Evolutionary conservation across 1,140 invertebrate genomes (phyloP).

Genomic region (Drosophila sp.): DNA sequence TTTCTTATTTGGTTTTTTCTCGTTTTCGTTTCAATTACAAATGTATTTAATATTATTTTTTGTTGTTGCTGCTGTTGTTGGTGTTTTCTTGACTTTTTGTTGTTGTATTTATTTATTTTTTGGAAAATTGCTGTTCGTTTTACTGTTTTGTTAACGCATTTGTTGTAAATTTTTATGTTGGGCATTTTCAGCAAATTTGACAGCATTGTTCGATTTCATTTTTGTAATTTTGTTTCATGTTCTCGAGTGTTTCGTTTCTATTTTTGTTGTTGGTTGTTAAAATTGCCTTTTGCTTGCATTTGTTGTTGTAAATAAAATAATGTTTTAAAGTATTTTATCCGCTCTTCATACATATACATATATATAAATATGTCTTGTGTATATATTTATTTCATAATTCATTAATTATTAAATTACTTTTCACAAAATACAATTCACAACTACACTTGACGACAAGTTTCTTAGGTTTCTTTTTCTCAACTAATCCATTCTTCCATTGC

Average conservation of each 20-base stretch:
- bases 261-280: conserved; percentile 32
- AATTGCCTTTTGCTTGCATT: conserved; percentile 51
- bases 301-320: conserved; percentile 72
- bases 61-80: conserved; percentile 43
- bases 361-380: conserved; percentile 64
- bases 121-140: conserved; percentile 6
- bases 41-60: conserved; percentile 80
- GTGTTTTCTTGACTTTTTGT: conserved; percentile 46
- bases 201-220: conserved; percentile 46
- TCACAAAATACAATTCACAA: conserved; percentile 83
- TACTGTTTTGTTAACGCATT: conserved; percentile 57
- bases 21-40: conserved; percentile 65
- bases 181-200: conserved; percentile 54
- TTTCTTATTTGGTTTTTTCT: conserved; percentile 20
- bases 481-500: conserved; percentile 61
- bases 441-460: conserved; percentile 79
- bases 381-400: conserved; percentile 70
- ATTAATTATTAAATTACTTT: conserved; percentile 76
- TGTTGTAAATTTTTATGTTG: conserved; percentile 40
- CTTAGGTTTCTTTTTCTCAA: conserved; percentile 50
- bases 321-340: conserved; percentile 68
- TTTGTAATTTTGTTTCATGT: conserved; percentile 5
- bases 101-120: no score
- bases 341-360: conserved; percentile 13
- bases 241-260: neutral